These are phyloP conservation scores for Leptopilina myrica DNA, from an alignment of 2,888 invertebrate species.

Conservation along the genomic window DNA sequence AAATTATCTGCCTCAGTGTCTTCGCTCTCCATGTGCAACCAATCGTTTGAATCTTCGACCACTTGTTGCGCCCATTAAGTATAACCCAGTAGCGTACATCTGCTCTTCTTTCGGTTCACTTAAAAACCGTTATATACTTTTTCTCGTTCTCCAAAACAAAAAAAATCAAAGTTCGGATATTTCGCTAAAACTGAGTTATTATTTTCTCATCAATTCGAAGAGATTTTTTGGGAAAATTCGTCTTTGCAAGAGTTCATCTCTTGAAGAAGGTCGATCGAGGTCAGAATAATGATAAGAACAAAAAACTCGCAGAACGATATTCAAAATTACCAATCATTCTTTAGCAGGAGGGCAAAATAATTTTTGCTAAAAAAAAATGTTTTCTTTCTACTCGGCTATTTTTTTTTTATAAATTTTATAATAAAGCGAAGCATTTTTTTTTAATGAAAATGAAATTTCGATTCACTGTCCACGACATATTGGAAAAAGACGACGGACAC, in stretches of 20 bases:
- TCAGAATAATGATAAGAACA: conserved; percentile 32
- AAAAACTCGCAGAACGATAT: conserved; percentile 10
- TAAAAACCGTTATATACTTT: conserved; percentile 30
- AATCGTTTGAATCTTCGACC: conserved; percentile 48
- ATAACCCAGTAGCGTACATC: conserved; percentile 37
- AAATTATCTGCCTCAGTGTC: conserved; percentile 24
- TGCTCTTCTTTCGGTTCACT: conserved; percentile 30
- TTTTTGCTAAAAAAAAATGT: not conserved
- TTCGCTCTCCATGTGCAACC: conserved; percentile 39
- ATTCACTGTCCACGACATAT: conserved; percentile 37
- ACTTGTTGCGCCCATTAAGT: conserved; percentile 59
- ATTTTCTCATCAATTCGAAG: not conserved
- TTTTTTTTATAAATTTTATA: not conserved
- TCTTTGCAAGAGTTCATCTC: conserved; percentile 32
- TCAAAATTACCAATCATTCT: conserved; percentile 31
- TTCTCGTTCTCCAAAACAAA: not conserved
- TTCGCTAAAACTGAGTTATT: not conserved
- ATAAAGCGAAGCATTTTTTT: not conserved
- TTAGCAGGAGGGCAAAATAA: not conserved
- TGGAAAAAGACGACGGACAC: conserved; percentile 30
- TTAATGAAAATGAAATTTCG: not conserved
- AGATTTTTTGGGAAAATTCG: conserved; percentile 10
- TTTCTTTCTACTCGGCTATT: not conserved
- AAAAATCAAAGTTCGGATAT: not conserved
- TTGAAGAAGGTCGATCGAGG: conserved; percentile 32